These are phyloP conservation scores for Limnephilus lunatus DNA, from an alignment of 2,888 invertebrate species.

Conservation along the genomic window DNA sequence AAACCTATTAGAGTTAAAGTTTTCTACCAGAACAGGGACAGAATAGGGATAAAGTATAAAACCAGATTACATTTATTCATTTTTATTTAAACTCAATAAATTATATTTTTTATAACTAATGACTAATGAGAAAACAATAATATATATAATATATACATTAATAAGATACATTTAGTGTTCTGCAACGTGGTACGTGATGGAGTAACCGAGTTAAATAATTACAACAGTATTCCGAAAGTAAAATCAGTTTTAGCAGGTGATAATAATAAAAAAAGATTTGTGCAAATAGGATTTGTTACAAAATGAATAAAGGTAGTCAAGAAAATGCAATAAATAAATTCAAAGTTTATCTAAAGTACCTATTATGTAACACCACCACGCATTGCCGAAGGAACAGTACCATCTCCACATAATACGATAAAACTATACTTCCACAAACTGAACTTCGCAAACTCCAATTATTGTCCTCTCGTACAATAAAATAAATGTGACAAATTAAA, in stretches of 20 bases:
- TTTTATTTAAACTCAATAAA: neutral
- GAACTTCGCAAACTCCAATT: neutral
- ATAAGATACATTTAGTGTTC: neutral
- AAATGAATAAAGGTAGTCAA: neutral
- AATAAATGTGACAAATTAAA: too few species aligned
- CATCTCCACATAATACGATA: neutral
- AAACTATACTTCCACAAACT: neutral
- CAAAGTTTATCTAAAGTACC: neutral
- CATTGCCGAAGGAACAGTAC: neutral
- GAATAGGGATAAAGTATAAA: neutral
- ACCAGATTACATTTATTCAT: neutral
- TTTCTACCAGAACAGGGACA: neutral
- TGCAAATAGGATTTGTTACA: neutral
- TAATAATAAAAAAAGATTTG: neutral
- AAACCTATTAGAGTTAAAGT: neutral
- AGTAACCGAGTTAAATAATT: neutral
- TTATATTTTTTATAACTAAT: neutral
- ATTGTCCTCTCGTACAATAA: too few species aligned
- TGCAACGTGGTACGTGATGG: neutral
- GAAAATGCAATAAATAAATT: neutral
- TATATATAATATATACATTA: neutral
- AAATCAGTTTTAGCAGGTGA: neutral
- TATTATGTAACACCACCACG: neutral
- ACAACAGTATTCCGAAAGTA: neutral
- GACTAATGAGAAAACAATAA: conserved; percentile 2